These are phyloP conservation scores for Apocheima hispidaria DNA, from an alignment of 2,888 invertebrate species.

Conservation along the genomic window DNA sequence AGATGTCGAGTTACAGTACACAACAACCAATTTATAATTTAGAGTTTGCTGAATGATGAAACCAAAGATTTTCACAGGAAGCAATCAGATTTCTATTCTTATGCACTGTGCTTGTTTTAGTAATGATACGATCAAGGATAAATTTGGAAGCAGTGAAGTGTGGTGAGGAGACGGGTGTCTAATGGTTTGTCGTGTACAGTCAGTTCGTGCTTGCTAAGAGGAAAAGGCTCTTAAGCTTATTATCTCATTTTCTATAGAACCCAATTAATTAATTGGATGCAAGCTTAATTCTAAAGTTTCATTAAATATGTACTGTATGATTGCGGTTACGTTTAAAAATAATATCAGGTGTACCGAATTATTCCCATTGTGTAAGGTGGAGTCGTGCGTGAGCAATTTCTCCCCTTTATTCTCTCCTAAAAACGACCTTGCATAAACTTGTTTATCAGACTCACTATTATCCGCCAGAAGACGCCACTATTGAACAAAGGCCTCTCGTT, in stretches of 20 bases:
- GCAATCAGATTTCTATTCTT: too few species aligned
- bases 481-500: too few species aligned
- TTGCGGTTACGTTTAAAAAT: too few species aligned
- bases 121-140: conserved; percentile 29
- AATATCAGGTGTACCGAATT: too few species aligned
- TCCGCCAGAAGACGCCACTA: too few species aligned
- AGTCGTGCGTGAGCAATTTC: too few species aligned
- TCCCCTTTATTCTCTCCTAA: too few species aligned
- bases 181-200: background rate
- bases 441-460: too few species aligned
- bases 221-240: background rate
- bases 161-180: background rate
- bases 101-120: conserved; percentile 16
- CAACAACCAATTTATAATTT: background rate
- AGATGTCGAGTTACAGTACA: conserved; percentile 3
- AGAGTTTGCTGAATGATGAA: background rate
- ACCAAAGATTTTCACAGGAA: background rate
- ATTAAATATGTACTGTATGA: background rate
- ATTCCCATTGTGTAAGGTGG: too few species aligned
- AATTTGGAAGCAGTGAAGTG: background rate
- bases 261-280: background rate
- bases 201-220: background rate
- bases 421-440: too few species aligned
- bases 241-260: background rate
- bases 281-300: background rate